Evolutionary conservation across 2,888 invertebrate species (phyloP), one percentile per base, ranked within the genome.

Genomic region (Tillus elongatus): DNA sequence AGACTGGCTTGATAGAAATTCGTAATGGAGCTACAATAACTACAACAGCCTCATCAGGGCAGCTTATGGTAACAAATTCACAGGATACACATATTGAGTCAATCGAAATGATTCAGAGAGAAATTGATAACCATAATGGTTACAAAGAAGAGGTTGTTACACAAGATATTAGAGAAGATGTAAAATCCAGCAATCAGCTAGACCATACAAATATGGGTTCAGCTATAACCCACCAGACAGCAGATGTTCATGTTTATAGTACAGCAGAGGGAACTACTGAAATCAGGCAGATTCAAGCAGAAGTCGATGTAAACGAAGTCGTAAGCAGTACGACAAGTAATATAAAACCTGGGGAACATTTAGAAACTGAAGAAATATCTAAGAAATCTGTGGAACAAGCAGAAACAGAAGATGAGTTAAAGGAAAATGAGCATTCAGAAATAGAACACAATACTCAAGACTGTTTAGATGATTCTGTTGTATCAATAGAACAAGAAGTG

Each of bases 61-160:
- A 41, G 11, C 51, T 52, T 37, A 47, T 57, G 37, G 47, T 55
- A 3, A 52, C 47, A n/a, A 49, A 43, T 32, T 42, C 49, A 1
- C 41, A 41, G 8, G 54, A 56, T 19, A 37, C 53, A 3, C 56
- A 56, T 8, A 59, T 60, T 4, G 66, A 67, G 49, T 63, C 65
- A 1, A 67, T 67, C 13, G 67, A 67, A 45, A 57, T 65, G 60
- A 67, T 67, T 30, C 63, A 65, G 42, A 54, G 59, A 45, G 64
- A 63, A 47, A 63, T 64, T 15, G 57, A 62, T 30, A 54, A 50
- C 36, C 56, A 55, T 42, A 48, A 47, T 3, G 46, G n/a, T n/a
- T n/a, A n/a, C n/a, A n/a, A 45, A 30, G 43, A 27, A 35, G 39
- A n/a, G n/a, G n/a, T n/a, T n/a, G n/a, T n/a, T n/a, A n/a, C n/a